Evolutionary conservation across 2,888 invertebrate species (phyloP).

Genomic region (Hypercompe scribonia): DNA sequence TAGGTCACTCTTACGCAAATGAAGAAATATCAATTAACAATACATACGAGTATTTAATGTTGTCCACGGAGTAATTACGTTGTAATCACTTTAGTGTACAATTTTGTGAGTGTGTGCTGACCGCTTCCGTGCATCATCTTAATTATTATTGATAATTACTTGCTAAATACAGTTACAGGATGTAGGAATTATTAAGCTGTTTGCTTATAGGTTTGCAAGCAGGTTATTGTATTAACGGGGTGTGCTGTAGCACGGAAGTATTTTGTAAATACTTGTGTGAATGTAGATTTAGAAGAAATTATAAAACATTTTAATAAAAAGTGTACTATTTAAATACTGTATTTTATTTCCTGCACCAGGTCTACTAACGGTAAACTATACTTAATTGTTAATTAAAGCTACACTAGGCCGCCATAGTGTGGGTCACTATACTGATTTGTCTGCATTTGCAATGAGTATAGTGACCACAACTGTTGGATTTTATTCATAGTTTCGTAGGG

Average conservation of each 20-base stretch:
- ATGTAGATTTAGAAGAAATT: neutral
- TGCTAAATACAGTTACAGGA: neutral
- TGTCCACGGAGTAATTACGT: neutral
- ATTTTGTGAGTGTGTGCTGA: neutral
- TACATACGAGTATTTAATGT: neutral
- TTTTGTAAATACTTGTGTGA: neutral
- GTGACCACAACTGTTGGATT: too few relatives aligned
- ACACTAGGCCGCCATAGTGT: too few relatives aligned
- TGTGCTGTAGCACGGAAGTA: neutral
- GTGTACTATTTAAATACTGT: neutral
- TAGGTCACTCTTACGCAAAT: neutral
- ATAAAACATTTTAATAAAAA: neutral
- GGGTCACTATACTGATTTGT: too few relatives aligned
- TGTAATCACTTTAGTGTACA: neutral
- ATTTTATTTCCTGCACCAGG: neutral
- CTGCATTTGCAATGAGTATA: too few relatives aligned
- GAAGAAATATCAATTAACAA: too few relatives aligned
- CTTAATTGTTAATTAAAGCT: too few relatives aligned
- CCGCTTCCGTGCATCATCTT: neutral
- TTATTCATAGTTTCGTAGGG: too few relatives aligned
- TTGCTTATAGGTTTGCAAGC: neutral
- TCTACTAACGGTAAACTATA: neutral
- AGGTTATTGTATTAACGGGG: neutral
- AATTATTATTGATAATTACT: neutral
- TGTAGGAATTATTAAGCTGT: neutral